Evolutionary conservation across 1,140 invertebrate species (phyloP).

Genomic region (Conus betulinus): DNA sequence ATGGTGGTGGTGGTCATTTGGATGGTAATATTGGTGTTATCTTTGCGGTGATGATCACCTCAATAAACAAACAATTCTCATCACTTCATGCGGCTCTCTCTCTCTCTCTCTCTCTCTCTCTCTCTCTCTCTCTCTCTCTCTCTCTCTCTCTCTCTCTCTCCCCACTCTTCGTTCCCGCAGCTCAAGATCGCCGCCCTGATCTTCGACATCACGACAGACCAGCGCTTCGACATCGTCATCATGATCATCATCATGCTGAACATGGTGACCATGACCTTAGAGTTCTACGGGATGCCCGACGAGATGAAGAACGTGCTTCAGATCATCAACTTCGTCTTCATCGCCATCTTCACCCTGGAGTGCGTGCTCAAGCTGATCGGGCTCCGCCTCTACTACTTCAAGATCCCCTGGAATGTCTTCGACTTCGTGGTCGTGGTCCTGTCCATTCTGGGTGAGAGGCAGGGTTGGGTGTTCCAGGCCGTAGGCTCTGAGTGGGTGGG

Average conservation of each 20-base stretch:
- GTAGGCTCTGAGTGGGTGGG: not conserved
- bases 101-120: slow-evolving; percentile 12
- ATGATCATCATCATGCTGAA: slow-evolving; percentile 99
- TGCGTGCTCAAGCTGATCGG: slow-evolving; percentile 98
- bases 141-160: not conserved
- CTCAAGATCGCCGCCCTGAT: slow-evolving; percentile 96
- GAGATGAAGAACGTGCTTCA: slow-evolving; percentile 88
- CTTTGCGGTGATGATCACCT: too few relatives aligned
- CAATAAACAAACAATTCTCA: too few relatives aligned
- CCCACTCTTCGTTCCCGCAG: slow-evolving; percentile 79
- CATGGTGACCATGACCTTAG: slow-evolving; percentile 99
- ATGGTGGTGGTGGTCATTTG: not conserved
- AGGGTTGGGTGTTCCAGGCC: not conserved
- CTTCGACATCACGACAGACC: slow-evolving; percentile 97
- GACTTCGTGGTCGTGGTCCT: slow-evolving; percentile 99
- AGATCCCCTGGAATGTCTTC: slow-evolving; percentile 99
- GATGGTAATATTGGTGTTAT: not conserved
- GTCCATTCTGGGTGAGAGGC: slow-evolving; percentile 83
- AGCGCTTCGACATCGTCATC: slow-evolving; percentile 99
- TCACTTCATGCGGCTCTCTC: not conserved
- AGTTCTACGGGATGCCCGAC: slow-evolving; percentile 93
- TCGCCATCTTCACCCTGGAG: slow-evolving; percentile 98
- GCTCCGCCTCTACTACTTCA: slow-evolving; percentile 98
- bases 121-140: not conserved
- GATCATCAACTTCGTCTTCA: slow-evolving; percentile 97